Percentiles rank a stretch among this genome's conserved stretches.
Evolutionary conservation across 1,140 invertebrate species (phyloP).

Genomic region (Daktulosphaira vitifoliae): DNA sequence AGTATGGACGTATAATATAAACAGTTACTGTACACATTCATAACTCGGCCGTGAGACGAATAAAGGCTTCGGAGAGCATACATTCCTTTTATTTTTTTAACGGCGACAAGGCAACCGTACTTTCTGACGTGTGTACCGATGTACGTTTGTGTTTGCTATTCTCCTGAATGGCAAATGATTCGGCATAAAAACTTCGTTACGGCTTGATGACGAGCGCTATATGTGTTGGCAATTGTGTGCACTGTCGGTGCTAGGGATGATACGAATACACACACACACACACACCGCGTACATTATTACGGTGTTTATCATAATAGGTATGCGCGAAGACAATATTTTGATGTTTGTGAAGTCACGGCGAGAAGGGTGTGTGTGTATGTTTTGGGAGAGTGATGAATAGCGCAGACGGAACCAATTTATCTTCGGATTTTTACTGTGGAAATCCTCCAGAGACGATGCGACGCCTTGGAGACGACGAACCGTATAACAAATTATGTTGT

Average conservation of each 20-base stretch:
- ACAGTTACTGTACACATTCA: too few species aligned
- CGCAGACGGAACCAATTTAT: constrained; percentile 33
- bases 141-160: neutral
- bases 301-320: neutral
- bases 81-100: too few species aligned
- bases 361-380: neutral
- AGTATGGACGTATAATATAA: too few species aligned
- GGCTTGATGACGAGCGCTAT: neutral
- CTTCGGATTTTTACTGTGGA: constrained; percentile 29
- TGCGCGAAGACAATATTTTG: constrained; percentile 29
- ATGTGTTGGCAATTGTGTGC: too few species aligned
- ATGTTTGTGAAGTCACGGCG: constrained; percentile 30
- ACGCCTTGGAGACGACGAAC: constrained; percentile 7
- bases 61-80: too few species aligned
- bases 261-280: too few species aligned
- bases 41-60: too few species aligned
- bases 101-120: constrained; percentile 4
- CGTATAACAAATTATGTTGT: constrained; percentile 32
- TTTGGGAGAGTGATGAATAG: constrained; percentile 21
- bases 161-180: constrained; percentile 23
- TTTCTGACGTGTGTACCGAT: neutral
- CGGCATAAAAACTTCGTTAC: neutral
- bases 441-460: constrained; percentile 25
- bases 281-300: too few species aligned
- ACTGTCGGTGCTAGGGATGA: neutral